Conservation (phyloP, 2,797 vertebrate genomes). For the Rhynchotus rufescens region DNA sequence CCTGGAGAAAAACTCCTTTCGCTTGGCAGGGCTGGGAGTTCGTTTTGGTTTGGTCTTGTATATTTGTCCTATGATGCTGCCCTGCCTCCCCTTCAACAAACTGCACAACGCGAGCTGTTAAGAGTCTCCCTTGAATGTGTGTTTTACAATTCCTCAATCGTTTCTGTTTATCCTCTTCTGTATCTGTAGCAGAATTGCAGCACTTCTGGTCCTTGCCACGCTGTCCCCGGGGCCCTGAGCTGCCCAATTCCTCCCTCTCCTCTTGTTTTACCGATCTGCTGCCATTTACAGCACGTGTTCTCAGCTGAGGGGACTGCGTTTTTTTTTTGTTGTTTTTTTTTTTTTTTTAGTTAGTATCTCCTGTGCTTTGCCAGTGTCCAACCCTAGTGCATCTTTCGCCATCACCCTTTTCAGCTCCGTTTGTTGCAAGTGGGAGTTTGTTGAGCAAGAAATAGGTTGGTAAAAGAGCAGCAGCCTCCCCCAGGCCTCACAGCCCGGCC, state of each 20-base stretch:
- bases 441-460: background rate
- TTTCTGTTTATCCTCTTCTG: no score
- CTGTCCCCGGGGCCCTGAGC: no score
- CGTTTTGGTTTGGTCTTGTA: background rate
- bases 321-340: no score
- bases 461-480: background rate
- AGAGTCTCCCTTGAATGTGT: no score
- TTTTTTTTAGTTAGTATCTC: background rate
- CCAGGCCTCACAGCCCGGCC: no score
- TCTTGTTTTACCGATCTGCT: background rate
- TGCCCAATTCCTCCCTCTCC: background rate
- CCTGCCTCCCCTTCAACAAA: no score
- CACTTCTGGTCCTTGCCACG: no score
- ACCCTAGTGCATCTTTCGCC: background rate
- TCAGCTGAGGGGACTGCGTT: no score
- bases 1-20: no score
- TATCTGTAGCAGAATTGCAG: no score
- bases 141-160: no score
- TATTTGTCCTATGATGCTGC: background rate
- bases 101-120: no score
- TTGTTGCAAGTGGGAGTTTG: background rate
- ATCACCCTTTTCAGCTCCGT: background rate
- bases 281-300: background rate
- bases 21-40: background rate
- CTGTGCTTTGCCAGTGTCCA: rapidly evolving